These are phyloP conservation scores for Zaprionus bogoriensis DNA, from an alignment of 2,888 invertebrate species.

Conservation along the genomic window DNA sequence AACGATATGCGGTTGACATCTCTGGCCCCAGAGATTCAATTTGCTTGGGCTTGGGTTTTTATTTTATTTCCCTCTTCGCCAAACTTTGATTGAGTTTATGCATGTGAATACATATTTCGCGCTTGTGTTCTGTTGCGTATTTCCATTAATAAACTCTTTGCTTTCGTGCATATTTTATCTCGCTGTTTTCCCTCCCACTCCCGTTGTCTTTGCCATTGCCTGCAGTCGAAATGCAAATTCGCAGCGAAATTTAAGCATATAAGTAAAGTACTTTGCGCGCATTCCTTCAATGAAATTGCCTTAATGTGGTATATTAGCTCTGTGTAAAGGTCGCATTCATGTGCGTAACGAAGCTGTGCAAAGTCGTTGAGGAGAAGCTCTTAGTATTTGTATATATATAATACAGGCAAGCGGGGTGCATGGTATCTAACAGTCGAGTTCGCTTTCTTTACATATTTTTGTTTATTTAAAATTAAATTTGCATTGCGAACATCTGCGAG, in stretches of 20 bases:
- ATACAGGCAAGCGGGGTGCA: too few species aligned
- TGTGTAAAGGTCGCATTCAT: too few species aligned
- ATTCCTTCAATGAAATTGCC: too few species aligned
- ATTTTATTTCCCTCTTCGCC: not conserved
- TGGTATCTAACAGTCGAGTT: too few species aligned
- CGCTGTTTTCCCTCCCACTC: too few species aligned
- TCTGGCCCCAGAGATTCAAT: conserved; percentile 57
- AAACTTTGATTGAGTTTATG: conserved; percentile 65
- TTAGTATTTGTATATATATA: too few species aligned
- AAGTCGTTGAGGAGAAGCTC: too few species aligned
- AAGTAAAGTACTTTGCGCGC: not conserved
- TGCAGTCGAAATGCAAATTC: conserved; percentile 3
- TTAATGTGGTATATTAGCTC: too few species aligned
- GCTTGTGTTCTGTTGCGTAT: conserved; percentile 24
- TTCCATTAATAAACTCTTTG: conserved; percentile 60
- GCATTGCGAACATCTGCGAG: not conserved
- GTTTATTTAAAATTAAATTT: not conserved
- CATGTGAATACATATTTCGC: conserved; percentile 34
- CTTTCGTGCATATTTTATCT: conserved; percentile 39
- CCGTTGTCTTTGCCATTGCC: conserved; percentile 13
- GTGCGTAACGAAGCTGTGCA: too few species aligned
- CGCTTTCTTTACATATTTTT: too few species aligned
- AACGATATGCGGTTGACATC: conserved; percentile 61
- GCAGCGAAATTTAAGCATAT: conserved; percentile 45
- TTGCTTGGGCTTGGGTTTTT: conserved; percentile 44